These are phyloP conservation scores for Epinotia demarniana DNA, from an alignment of 2,888 invertebrate genomes.

Conservation along the genomic window DNA sequence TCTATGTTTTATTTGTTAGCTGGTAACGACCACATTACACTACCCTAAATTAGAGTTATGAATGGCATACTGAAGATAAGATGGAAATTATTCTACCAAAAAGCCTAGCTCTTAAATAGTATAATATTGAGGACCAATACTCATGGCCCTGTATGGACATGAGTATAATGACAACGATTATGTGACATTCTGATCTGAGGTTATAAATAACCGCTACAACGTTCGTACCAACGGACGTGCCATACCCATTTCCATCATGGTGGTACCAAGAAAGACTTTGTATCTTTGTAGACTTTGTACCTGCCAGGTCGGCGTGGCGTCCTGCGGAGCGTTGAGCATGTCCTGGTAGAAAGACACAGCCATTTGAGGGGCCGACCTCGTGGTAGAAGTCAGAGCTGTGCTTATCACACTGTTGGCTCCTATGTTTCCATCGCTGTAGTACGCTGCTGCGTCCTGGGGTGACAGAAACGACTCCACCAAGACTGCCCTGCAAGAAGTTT, in stretches of 20 bases:
- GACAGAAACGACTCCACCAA: slow-evolving; percentile 65
- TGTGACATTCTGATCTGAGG: neutral
- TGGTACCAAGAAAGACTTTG: neutral
- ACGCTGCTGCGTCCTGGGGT: slow-evolving; percentile 60
- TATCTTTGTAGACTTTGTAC: too few relatives aligned
- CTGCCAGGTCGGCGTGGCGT: slow-evolving; percentile 66
- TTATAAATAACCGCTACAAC: neutral
- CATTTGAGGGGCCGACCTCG: slow-evolving; percentile 60
- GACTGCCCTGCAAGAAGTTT: slow-evolving; percentile 59
- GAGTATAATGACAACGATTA: neutral
- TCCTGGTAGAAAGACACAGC: slow-evolving; percentile 65
- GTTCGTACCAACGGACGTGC: too few relatives aligned
- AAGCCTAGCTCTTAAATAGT: too few relatives aligned
- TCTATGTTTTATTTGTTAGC: too few relatives aligned
- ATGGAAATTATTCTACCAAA: too few relatives aligned
- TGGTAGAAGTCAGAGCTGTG: slow-evolving; percentile 58
- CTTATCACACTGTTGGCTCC: slow-evolving; percentile 72
- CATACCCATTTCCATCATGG: neutral
- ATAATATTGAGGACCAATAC: too few relatives aligned
- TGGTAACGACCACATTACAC: too few relatives aligned
- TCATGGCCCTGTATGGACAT: too few relatives aligned
- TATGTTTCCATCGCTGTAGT: slow-evolving; percentile 65
- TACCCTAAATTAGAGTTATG: too few relatives aligned
- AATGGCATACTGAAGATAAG: too few relatives aligned
- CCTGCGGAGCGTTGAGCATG: slow-evolving; percentile 64